phyloP scores from a whole-genome alignment of 2,797 vertebrate genomes.

The Alectoris magna region DNA sequence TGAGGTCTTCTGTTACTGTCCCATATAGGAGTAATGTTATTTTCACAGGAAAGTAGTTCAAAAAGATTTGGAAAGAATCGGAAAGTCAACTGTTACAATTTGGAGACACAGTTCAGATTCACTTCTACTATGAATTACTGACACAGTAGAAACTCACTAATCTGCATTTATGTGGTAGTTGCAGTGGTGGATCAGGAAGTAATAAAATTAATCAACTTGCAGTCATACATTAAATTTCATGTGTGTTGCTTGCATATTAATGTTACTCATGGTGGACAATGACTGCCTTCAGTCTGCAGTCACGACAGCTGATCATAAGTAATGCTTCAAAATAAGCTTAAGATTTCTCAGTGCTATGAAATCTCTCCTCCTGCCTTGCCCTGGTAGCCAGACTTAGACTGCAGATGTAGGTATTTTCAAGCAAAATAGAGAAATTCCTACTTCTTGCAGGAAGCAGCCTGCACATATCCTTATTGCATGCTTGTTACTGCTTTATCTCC shows the following conservation, averaged over 20 bases:
- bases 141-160: neutral
- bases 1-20: neutral
- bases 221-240: neutral
- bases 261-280: neutral
- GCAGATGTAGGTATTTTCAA: neutral
- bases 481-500: neutral
- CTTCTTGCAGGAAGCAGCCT: neutral
- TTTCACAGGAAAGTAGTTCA: neutral
- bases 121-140: neutral
- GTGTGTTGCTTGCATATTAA: neutral
- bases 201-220: neutral
- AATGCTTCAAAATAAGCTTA: neutral
- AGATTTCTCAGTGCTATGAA: neutral
- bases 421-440: neutral
- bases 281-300: neutral
- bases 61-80: neutral
- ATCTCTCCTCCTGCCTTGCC: neutral
- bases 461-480: neutral
- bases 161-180: neutral
- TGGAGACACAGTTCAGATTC: neutral
- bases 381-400: neutral
- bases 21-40: too few relatives aligned
- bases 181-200: neutral
- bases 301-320: neutral
- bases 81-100: neutral